phyloP scores from a whole-genome alignment of 2,113 vertebrate genomes.

The Phalacrocorax brasilianus region DNA sequence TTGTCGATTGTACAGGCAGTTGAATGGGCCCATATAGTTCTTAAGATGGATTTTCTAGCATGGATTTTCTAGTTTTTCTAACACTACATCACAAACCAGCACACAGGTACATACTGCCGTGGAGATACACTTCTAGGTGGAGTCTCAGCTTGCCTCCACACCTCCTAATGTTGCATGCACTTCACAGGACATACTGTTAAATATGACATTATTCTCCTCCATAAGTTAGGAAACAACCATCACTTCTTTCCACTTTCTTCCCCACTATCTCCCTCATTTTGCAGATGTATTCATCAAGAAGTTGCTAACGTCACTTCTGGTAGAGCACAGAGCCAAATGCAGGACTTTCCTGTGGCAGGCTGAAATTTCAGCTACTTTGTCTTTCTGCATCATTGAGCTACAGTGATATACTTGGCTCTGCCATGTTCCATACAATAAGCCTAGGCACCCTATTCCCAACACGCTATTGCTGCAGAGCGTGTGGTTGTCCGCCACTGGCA shows the following conservation, averaged over 20 bases:
- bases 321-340: not conserved
- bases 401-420: not conserved
- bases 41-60: not conserved
- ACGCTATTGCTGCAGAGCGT: accelerated
- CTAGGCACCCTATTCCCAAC: not conserved
- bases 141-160: not conserved
- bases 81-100: not conserved
- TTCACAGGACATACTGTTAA: not conserved
- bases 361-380: not conserved
- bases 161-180: not conserved
- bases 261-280: not conserved
- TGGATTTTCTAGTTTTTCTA: not conserved
- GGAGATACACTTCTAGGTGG: not conserved
- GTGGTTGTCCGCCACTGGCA: accelerated
- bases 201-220: not conserved
- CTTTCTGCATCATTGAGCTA: not conserved
- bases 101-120: accelerated
- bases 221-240: not conserved
- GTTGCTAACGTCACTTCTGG: not conserved
- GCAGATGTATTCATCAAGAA: not conserved
- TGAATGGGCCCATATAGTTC: accelerated
- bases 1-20: not conserved
- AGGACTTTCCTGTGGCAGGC: not conserved
- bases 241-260: not conserved
- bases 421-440: not conserved